Base-by-base conservation (phyloP, 1,140 invertebrate genomes). In the Aphelenchoides avenae region DNA sequence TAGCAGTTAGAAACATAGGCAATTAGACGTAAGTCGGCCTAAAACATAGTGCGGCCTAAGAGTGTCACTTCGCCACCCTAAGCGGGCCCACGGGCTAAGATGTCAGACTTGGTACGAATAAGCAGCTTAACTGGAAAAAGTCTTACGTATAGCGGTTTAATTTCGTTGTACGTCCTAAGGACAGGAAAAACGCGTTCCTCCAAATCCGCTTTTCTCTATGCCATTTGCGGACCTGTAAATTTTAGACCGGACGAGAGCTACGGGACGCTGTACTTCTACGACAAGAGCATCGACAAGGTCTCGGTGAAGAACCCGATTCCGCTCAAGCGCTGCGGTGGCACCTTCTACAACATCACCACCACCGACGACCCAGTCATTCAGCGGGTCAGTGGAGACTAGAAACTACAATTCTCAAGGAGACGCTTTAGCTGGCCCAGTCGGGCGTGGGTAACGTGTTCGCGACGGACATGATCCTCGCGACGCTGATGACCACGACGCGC, bases 401-500 rank as follows among this genome's bases (percentile, higher is more conserved):
- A 36, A 36, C 18, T 36, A 36, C 13, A 36, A 36, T 36, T 36
- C 34, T 47, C 4, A 47, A 47, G 29, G 18, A 29, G 42, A 11
- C 11, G 11, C 11, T 44, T 44, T 44, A 44, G 42, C 80, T 96
- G 5, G 88, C 88, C 0, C 93, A 94, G 78, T 89, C 85, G 1
- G 61, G 78, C 41, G 86, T 87, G 46, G 94, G 93, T 52, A 98
- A 94, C 72, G 94, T 98, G 2, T 98, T 93, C 81, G 91, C 91
- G 1, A 98, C 94, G 9, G 94, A 98, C 80, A 86, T 91, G 27
- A 97, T 98, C 73, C 80, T 98, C 64, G 90, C 93, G 1, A 95
- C 93, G 1, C 86, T 99, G 50, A 99, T 99, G 94, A 95, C 92
- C 78, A 90, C 90, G 74, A 93, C 91, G 6, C 84, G 93, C 31